Percentiles rank a stretch among this genome's conserved stretches.
Conservation (phyloP, 2,113 vertebrate species). For the Siniperca chuatsi region DNA sequence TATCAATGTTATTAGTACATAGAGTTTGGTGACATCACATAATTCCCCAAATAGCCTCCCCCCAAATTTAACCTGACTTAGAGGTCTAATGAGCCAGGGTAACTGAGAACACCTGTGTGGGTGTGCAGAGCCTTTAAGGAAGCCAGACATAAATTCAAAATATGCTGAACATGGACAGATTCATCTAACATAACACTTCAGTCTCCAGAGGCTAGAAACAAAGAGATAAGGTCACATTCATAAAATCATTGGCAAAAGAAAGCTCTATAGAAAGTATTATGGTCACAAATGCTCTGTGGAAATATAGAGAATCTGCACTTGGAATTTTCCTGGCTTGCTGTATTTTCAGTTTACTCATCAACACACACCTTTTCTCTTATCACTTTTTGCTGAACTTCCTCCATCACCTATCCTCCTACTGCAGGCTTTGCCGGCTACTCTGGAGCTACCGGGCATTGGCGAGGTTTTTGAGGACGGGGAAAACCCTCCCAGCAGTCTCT, state of each 20-base stretch:
- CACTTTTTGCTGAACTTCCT: neutral
- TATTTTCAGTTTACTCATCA: neutral
- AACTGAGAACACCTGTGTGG: neutral
- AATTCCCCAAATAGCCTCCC: neutral
- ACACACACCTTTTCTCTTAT: neutral
- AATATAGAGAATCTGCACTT: neutral
- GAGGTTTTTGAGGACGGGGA: constrained; percentile 92
- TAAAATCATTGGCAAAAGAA: neutral
- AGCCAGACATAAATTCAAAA: neutral
- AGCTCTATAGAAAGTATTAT: neutral
- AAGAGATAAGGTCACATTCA: neutral
- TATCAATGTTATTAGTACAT: neutral
- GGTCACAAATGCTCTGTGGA: neutral
- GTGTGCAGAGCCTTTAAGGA: too few species aligned
- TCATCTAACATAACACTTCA: neutral
- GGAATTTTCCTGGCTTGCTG: neutral
- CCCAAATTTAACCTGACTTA: neutral
- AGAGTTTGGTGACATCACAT: neutral
- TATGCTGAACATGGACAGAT: neutral
- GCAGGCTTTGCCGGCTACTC: constrained; percentile 81
- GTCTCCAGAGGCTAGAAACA: neutral
- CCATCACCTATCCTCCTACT: neutral
- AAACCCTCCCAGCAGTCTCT: constrained; percentile 86
- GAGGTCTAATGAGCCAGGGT: neutral
- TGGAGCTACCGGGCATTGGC: constrained; percentile 81